phyloP scores from a whole-genome alignment of 2,113 vertebrate genomes.

The Sebastes schlegelii region DNA sequence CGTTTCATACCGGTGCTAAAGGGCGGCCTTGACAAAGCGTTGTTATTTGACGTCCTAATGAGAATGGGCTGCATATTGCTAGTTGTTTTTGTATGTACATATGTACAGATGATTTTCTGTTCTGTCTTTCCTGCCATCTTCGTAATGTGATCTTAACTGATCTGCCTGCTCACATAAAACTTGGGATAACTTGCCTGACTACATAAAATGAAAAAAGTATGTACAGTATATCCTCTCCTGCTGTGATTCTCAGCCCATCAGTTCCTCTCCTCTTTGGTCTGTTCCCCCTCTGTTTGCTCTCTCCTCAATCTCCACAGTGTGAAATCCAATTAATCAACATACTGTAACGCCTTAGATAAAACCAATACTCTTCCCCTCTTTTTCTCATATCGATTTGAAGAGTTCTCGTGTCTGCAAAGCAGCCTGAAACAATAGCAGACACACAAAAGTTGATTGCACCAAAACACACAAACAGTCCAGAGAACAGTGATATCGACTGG shows the following conservation, averaged over 20 bases:
- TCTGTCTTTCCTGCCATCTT: background rate
- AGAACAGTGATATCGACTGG: constrained; percentile 47
- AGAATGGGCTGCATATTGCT: too few species aligned
- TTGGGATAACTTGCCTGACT: background rate
- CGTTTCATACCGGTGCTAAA: too few species aligned
- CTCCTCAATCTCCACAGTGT: constrained; percentile 55
- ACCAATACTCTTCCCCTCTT: constrained; percentile 57
- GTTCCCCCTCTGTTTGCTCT: constrained; percentile 40
- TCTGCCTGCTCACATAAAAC: background rate
- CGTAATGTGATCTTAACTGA: background rate
- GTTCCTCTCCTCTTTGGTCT: constrained; percentile 28
- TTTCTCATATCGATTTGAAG: constrained; percentile 53
- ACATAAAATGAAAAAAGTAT: background rate
- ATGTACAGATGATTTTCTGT: background rate
- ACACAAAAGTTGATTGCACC: constrained; percentile 44
- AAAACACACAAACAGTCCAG: constrained; percentile 42
- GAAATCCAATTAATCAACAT: constrained; percentile 72
- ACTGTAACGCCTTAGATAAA: constrained; percentile 67
- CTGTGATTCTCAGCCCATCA: constrained; percentile 7
- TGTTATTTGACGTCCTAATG: too few species aligned
- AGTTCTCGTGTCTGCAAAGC: constrained; percentile 42
- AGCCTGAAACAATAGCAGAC: constrained; percentile 55
- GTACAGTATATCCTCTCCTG: background rate
- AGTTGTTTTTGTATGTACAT: too few species aligned
- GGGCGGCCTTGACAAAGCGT: too few species aligned